Conservation (phyloP, 2,113 vertebrate species). For the Ictalurus punctatus region DNA sequence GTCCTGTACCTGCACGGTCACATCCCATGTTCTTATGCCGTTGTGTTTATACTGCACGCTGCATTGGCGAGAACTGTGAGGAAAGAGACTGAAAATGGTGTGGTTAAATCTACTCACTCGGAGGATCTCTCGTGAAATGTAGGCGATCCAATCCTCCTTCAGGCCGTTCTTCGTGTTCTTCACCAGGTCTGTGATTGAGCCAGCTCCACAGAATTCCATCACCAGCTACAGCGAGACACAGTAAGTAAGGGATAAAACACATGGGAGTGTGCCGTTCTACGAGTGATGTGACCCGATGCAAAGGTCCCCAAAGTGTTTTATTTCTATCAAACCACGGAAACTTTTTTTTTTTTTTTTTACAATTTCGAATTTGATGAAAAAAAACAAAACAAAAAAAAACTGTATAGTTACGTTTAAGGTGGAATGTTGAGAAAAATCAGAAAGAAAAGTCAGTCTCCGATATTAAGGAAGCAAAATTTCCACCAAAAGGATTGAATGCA, state of each 20-base stretch:
- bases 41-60: neutral
- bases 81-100: neutral
- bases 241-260: neutral
- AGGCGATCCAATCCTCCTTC: constrained; percentile 78
- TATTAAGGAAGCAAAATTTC: too few species aligned
- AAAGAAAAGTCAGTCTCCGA: neutral
- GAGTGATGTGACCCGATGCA: neutral
- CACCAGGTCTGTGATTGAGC: constrained; percentile 75
- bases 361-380: neutral
- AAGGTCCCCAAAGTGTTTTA: neutral
- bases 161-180: constrained; percentile 78
- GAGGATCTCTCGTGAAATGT: constrained; percentile 76
- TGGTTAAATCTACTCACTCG: constrained; percentile 60
- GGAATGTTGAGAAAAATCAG: neutral
- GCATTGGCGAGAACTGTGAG: neutral
- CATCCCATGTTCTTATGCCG: neutral
- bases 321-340: neutral
- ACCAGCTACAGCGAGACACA: constrained; percentile 63
- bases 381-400: neutral
- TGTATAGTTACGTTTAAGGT: neutral
- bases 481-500: too few species aligned
- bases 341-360: neutral
- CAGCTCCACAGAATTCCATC: constrained; percentile 78
- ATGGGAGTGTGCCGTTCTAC: neutral
- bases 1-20: neutral